Base-by-base conservation (phyloP, 2,113 vertebrate genomes). In the Oceanodroma tethys region DNA sequence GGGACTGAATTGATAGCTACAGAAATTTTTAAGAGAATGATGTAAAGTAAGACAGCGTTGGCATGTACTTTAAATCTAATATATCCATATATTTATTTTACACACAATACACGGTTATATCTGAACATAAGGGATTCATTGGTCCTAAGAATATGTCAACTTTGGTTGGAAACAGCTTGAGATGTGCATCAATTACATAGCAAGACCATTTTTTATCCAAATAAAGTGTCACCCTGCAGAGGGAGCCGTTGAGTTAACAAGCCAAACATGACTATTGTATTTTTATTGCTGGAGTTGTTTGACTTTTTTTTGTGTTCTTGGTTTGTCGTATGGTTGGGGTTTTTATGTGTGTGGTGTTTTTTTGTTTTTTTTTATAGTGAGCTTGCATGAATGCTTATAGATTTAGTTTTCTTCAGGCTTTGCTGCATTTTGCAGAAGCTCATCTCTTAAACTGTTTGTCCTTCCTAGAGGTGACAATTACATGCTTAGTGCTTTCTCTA, bases 171-270 rank as follows among this genome's bases (percentile, higher is more conserved):
- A 94, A 53, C 20, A 32, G 7, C 22, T 86, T 86, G 22, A 72
- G 36, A 27, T 26, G 11, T 27, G 6, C 5, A 47, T 72, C 30
- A 36, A 10, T 70, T 58, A 25, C 16, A 38, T 0, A 52, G 60
- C 15, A 65, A 65, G 58, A 74, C 10, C 20, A 25, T 48, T 78
- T 86, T 81, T 22, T 13, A 63, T 34, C 42, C 18, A 17, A 47
- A 27, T 25, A 40, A 60, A 15, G 3, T 42, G 16, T 84, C 30
- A 53, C 30, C 91, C 96, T 95, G 93, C 78, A 97, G 96, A 93
- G 93, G 96, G 96, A 94, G 95, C 95, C 17, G 2, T 95, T 91
- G 52, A 16, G 75, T 88, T 93, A 81, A 30, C 29, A 34, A 95
- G 56, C 21, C 48, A 67, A 65, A 78, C 6, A 32, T 15, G 19